A percentile compares a stretch with the other conserved stretches of the same genome.
These are phyloP conservation scores for Zophobas morio DNA, from an alignment of 1,140 invertebrate species.

Conservation along the genomic window DNA sequence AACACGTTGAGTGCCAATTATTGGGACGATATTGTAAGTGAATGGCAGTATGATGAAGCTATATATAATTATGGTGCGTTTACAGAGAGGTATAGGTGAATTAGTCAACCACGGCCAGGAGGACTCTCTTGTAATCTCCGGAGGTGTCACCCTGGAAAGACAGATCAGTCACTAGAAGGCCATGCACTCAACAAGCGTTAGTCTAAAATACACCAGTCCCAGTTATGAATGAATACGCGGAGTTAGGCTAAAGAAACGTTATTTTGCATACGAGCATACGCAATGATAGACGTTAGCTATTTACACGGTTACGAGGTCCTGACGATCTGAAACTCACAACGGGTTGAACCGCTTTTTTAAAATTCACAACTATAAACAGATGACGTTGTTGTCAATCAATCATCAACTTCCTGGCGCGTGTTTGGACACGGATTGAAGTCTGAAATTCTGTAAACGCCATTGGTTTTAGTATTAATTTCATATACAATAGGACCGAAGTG, in stretches of 20 bases:
- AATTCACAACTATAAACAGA: no score
- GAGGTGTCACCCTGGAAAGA: slow-evolving; percentile 88
- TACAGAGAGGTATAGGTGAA: slow-evolving; percentile 57
- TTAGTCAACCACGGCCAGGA: slow-evolving; percentile 85
- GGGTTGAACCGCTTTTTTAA: no score
- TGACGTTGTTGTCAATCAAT: no score
- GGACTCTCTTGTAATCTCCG: slow-evolving; percentile 91
- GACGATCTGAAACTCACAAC: no score
- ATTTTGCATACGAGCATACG: no score
- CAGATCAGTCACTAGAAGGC: slow-evolving; percentile 34
- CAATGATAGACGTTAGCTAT: no score
- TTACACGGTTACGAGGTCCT: no score
- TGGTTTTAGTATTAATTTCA: no score
- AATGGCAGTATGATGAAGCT: slow-evolving; percentile 61
- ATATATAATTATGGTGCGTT: slow-evolving; percentile 57
- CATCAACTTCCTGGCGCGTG: no score
- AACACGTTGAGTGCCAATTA: slow-evolving; percentile 44
- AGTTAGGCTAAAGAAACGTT: neutral
- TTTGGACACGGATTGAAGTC: no score
- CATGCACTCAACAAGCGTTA: slow-evolving; percentile 31
- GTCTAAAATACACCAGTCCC: neutral
- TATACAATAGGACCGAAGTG: no score
- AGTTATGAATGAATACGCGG: neutral
- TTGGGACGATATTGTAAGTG: slow-evolving; percentile 45
- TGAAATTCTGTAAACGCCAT: no score